Evolutionary conservation across 2,113 vertebrate species (phyloP).

Genomic region (Corydoras sp.): DNA sequence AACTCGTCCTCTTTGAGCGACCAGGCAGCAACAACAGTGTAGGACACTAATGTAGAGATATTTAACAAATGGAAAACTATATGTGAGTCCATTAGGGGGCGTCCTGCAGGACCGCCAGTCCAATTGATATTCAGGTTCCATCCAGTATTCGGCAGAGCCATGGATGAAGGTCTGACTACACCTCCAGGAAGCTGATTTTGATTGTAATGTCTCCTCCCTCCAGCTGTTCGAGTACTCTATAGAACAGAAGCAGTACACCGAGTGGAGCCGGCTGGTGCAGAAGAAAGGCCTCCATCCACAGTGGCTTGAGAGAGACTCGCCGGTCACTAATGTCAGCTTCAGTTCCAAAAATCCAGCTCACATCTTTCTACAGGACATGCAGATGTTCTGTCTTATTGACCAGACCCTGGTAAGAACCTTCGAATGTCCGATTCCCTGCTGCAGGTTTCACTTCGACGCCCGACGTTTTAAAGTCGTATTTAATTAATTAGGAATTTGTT

Average conservation of each 20-base stretch:
- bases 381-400: slow-evolving; percentile 91
- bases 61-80: no score
- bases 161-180: no score
- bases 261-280: slow-evolving; percentile 81
- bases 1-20: no score
- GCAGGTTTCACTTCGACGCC: not conserved
- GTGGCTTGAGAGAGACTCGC: slow-evolving; percentile 82
- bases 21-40: no score
- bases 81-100: no score
- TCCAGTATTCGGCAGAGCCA: no score
- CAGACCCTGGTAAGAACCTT: slow-evolving; percentile 78
- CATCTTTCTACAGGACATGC: slow-evolving; percentile 80
- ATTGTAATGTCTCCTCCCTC: no score
- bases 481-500: not conserved
- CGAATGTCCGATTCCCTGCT: no score
- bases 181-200: no score
- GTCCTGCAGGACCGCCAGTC: no score
- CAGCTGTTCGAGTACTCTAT: slow-evolving; percentile 88
- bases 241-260: slow-evolving; percentile 73
- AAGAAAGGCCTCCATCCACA: slow-evolving; percentile 73
- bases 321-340: slow-evolving; percentile 80
- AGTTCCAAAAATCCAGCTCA: slow-evolving; percentile 71
- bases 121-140: no score
- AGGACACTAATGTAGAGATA: no score
- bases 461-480: not conserved